A percentile compares a stretch with the other conserved stretches of the same genome.
Evolutionary conservation across 2,113 vertebrate genomes (phyloP).

Genomic region (Takifugu flavidus): DNA sequence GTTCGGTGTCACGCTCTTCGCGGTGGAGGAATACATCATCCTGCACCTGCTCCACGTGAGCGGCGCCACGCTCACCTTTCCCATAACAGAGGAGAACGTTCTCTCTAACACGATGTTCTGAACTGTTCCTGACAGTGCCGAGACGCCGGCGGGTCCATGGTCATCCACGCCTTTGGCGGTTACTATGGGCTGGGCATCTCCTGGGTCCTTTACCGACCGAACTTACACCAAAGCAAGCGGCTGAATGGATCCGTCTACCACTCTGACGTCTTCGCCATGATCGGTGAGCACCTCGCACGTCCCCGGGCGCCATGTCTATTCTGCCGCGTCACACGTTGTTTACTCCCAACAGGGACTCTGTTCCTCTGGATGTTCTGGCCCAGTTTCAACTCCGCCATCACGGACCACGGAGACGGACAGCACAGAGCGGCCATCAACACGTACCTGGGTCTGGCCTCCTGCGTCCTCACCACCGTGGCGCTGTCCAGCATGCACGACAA

Average conservation of each 20-base stretch:
- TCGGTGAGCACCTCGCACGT: slow-evolving; percentile 75
- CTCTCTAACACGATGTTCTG: background rate
- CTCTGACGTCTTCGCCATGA: slow-evolving; percentile 93
- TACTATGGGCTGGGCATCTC: slow-evolving; percentile 92
- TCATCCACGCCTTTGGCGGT: slow-evolving; percentile 91
- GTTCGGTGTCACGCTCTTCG: slow-evolving; percentile 87
- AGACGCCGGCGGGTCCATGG: slow-evolving; percentile 95
- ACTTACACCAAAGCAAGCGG: slow-evolving; percentile 82
- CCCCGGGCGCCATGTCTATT: background rate
- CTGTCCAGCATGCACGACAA: slow-evolving; percentile 87
- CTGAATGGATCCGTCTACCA: slow-evolving; percentile 82
- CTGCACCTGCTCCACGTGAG: slow-evolving; percentile 87
- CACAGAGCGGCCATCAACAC: slow-evolving; percentile 92
- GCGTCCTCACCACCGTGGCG: slow-evolving; percentile 84
- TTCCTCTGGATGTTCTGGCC: slow-evolving; percentile 99
- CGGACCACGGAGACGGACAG: slow-evolving; percentile 85
- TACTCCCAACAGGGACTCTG: slow-evolving; percentile 79
- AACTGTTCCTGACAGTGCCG: slow-evolving; percentile 74
- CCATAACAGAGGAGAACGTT: background rate
- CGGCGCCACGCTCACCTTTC: slow-evolving; percentile 4
- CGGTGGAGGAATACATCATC: slow-evolving; percentile 91
- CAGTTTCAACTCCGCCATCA: slow-evolving; percentile 93
- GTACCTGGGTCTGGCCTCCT: slow-evolving; percentile 83
- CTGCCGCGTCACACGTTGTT: background rate
- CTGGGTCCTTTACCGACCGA: slow-evolving; percentile 86